Evolutionary conservation across 2,113 vertebrate species (phyloP).

Genomic region (Tautogolabrus adspersus): DNA sequence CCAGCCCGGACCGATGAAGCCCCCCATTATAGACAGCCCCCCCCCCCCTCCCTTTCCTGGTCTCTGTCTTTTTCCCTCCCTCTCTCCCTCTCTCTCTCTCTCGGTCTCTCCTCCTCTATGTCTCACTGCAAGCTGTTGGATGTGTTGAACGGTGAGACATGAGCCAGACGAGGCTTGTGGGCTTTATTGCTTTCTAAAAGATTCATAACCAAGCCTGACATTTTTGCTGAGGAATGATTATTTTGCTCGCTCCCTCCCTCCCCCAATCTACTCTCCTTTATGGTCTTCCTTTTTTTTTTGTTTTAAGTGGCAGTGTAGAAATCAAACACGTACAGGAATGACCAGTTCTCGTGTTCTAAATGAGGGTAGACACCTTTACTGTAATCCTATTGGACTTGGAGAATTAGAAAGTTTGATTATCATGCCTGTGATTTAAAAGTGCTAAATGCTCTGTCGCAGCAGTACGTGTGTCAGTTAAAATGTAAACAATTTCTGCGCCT

Average conservation of each 20-base stretch:
- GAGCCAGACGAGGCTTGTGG: conserved; percentile 56
- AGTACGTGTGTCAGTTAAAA: neutral
- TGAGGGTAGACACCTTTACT: conserved; percentile 31
- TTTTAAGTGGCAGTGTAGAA: conserved; percentile 72
- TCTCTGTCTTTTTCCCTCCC: conserved; percentile 12
- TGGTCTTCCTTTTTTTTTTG: conserved; percentile 42
- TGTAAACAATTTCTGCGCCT: neutral
- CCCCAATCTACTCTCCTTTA: conserved; percentile 60
- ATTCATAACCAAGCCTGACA: conserved; percentile 77
- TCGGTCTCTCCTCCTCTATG: conserved; percentile 30
- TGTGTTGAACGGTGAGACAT: conserved; percentile 71
- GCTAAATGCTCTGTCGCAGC: neutral
- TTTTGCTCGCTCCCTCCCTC: conserved; percentile 43
- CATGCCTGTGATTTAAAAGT: conserved; percentile 19
- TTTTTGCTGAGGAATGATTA: conserved; percentile 79
- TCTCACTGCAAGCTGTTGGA: conserved; percentile 65
- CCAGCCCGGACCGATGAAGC: conserved; percentile 69
- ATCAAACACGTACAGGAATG: conserved; percentile 61
- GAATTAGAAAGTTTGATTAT: conserved; percentile 1
- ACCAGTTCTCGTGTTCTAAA: conserved; percentile 47
- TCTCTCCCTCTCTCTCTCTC: conserved; percentile 20
- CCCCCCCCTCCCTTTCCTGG: neutral
- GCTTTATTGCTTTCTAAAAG: conserved; percentile 81
- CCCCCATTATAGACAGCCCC: conserved; percentile 69
- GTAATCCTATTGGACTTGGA: conserved; percentile 6